Percentiles rank a stretch among this genome's conserved stretches.
These are phyloP conservation scores for Takifugu bimaculatus DNA, from an alignment of 2,113 vertebrate genomes.

Conservation along the genomic window DNA sequence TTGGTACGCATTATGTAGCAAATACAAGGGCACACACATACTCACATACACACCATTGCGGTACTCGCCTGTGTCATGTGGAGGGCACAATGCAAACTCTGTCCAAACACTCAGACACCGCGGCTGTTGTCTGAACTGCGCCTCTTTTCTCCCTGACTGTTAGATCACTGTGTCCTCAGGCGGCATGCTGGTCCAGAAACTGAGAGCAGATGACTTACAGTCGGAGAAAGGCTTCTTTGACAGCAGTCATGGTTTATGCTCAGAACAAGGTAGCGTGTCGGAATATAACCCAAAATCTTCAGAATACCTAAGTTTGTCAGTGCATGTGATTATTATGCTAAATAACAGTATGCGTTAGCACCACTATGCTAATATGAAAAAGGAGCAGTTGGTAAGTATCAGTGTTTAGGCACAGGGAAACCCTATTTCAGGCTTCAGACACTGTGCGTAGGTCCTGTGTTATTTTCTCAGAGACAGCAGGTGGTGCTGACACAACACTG, in stretches of 20 bases:
- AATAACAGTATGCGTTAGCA: too few relatives aligned
- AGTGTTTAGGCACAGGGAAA: background rate
- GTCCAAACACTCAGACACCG: slow-evolving; percentile 26
- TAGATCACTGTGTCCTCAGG: slow-evolving; percentile 77
- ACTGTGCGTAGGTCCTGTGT: slow-evolving; percentile 5
- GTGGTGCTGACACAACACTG: slow-evolving; percentile 81
- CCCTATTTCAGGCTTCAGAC: too few relatives aligned
- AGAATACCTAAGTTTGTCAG: background rate
- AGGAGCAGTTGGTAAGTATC: background rate
- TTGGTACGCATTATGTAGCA: slow-evolving; percentile 53
- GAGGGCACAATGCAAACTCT: slow-evolving; percentile 51
- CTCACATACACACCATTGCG: slow-evolving; percentile 4
- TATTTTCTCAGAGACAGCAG: slow-evolving; percentile 78
- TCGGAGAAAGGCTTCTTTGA: slow-evolving; percentile 62
- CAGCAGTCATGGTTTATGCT: slow-evolving; percentile 67
- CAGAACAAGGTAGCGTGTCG: slow-evolving; percentile 71
- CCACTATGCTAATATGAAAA: too few relatives aligned
- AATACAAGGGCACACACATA: slow-evolving; percentile 17
- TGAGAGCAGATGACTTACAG: slow-evolving; percentile 64
- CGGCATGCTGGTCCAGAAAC: slow-evolving; percentile 76
- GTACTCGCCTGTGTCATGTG: slow-evolving; percentile 34
- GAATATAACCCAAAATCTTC: background rate
- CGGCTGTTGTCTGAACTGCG: slow-evolving; percentile 44
- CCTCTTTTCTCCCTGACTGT: slow-evolving; percentile 25
- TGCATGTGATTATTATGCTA: background rate